These are phyloP conservation scores for Camponotus floridanus DNA, from an alignment of 1,140 invertebrate genomes.

Conservation along the genomic window DNA sequence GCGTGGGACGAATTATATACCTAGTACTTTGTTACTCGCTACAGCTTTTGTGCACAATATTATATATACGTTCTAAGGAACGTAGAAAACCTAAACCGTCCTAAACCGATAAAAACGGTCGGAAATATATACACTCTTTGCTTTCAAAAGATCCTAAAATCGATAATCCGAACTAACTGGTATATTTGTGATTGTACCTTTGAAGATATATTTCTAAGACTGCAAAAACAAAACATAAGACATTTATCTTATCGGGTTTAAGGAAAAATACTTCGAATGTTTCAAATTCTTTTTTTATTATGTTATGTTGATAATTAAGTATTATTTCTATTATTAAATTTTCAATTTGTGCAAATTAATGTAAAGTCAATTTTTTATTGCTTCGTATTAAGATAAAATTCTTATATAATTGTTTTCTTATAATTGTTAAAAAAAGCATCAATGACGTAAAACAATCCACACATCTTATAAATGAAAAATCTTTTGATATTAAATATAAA, in stretches of 20 bases:
- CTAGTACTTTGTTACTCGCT: conserved; percentile 1
- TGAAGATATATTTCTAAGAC: neutral
- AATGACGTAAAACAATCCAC: too few species aligned
- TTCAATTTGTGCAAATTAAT: neutral
- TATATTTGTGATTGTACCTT: neutral
- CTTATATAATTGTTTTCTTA: too few species aligned
- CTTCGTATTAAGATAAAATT: too few species aligned
- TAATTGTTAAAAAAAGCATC: too few species aligned
- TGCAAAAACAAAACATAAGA: neutral
- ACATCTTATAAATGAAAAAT: neutral
- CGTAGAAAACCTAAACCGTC: neutral
- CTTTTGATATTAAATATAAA: neutral
- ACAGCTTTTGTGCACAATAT: conserved; percentile 12
- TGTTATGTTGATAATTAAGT: neutral
- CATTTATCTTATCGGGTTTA: neutral
- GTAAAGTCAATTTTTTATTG: too few species aligned
- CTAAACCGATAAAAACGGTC: neutral
- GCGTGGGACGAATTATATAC: neutral
- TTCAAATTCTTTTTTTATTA: neutral
- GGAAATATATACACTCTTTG: neutral
- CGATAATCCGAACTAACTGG: neutral
- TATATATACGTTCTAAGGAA: neutral
- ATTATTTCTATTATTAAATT: neutral
- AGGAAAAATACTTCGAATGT: neutral
- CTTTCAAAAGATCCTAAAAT: conserved; percentile 2